These are phyloP conservation scores for Cassiopea andromeda DNA, from an alignment of 30 jellyfish, hydroid and myxozoan species.

Conservation along the genomic window DNA sequence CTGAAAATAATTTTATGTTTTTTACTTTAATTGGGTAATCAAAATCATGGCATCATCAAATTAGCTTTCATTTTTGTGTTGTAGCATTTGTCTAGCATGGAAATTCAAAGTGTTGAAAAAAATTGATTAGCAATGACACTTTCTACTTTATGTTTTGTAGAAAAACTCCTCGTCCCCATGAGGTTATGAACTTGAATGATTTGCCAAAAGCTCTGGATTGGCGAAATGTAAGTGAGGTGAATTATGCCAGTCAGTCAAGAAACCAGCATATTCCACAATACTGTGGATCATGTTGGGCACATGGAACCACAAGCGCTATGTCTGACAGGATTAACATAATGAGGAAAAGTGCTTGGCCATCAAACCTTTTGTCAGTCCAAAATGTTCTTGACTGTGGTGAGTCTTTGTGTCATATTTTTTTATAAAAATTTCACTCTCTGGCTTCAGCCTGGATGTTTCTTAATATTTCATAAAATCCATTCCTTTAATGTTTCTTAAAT, in stretches of 20 bases:
- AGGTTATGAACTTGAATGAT: constrained; percentile 26
- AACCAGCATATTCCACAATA: constrained; percentile 98
- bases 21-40: too few relatives aligned
- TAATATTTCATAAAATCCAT: too few relatives aligned
- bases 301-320: constrained; percentile 92
- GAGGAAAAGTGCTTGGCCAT: constrained; percentile 91
- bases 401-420: constrained; percentile 10
- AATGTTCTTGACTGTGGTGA: constrained; percentile 92
- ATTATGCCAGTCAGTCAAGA: constrained; percentile 75
- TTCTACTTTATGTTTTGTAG: neutral
- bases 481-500: too few relatives aligned
- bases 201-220: constrained; percentile 85
- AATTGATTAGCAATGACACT: constrained; percentile 33
- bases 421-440: constrained; percentile 15
- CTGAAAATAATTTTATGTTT: too few relatives aligned
- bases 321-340: constrained; percentile 77
- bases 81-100: too few relatives aligned
- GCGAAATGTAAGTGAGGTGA: constrained; percentile 85
- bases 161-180: constrained; percentile 84
- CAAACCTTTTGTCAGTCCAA: constrained; percentile 87
- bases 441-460: too few relatives aligned
- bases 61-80: too few relatives aligned
- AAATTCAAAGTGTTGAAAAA: too few relatives aligned
- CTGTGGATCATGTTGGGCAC: constrained; percentile 95
- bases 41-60: too few relatives aligned